Evolutionary conservation across 2,888 invertebrate species (phyloP), one percentile per base, ranked within the genome.

Genomic region (Drosophila putrida): DNA sequence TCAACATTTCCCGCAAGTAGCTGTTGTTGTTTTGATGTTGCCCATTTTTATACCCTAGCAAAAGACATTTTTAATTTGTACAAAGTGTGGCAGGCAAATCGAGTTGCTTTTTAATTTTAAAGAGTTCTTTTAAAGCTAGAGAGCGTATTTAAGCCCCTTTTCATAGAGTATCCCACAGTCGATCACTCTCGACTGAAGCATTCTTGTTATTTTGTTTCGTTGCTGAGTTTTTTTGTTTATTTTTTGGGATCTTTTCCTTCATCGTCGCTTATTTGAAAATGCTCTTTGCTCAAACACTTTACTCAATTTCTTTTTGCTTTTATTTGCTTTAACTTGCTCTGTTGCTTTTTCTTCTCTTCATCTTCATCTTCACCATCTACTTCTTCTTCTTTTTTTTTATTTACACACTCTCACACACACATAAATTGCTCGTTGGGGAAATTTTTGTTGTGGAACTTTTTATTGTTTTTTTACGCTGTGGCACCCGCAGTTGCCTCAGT

Each of bases 391-490:
- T 65, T 20, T 28, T 6, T 25, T n/a, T 58, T 57, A 49, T 36
- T 36, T 35, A 61, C 43, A 59, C 50, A 54, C 53, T 38, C 66
- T 11, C 55, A 54, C 54, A 28, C 61, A 15, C 25, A 49, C 57
- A 70, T 49, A 71, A 89, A 86, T 83, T 74, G 78, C 79, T 86
- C 86, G 83, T 88, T 86, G 88, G 89, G 88, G 86, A 86, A 86
- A 86, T 89, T 89, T 89, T 86, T 75, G 69, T 59, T 71, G 75
- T 59, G 49, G 41, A 82, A 83, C 57, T 87, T 88, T 70, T 77
- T 73, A 61, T 73, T 76, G 57, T 74, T 88, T 66, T 66, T 54
- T 50, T 58, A 53, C 31, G 63, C 59, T 60, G 64, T 46, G 67
- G 64, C 68, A 61, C 75, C 78, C 55, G 72, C 57, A 59, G 60